Conservation (phyloP, 2,888 invertebrate genomes). For the Cephus runcator region DNA sequence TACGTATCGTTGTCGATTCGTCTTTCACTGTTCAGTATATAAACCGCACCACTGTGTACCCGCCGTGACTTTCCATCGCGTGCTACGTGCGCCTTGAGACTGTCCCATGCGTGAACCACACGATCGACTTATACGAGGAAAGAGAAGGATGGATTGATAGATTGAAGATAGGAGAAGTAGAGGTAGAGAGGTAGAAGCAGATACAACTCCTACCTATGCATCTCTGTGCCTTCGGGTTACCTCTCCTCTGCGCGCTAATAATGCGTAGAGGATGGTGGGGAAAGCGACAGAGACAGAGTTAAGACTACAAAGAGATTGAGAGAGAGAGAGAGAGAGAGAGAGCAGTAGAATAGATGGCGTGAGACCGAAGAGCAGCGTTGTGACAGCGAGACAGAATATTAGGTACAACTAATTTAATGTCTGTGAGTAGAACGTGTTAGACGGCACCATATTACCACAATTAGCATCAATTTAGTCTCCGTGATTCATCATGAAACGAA, state of each 20-base stretch:
- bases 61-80: conserved; percentile 13
- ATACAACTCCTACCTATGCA: neutral
- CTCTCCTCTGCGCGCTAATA: neutral
- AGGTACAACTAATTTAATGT: neutral
- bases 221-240: neutral
- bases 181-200: neutral
- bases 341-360: neutral
- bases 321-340: no score
- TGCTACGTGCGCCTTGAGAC: conserved; percentile 36
- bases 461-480: neutral
- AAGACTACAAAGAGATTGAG: neutral
- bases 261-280: neutral
- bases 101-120: conserved; percentile 26
- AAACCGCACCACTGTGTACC: neutral
- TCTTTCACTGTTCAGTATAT: neutral
- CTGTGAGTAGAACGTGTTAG: neutral
- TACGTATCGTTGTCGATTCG: neutral
- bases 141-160: neutral
- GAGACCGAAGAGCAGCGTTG: neutral
- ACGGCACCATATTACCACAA: neutral
- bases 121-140: conserved; percentile 29
- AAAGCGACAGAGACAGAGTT: neutral
- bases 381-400: neutral
- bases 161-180: neutral
- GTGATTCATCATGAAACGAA: neutral